phyloP scores from a whole-genome alignment of 2,888 invertebrate species.

The Bursaphelenchus okinawaensis region DNA sequence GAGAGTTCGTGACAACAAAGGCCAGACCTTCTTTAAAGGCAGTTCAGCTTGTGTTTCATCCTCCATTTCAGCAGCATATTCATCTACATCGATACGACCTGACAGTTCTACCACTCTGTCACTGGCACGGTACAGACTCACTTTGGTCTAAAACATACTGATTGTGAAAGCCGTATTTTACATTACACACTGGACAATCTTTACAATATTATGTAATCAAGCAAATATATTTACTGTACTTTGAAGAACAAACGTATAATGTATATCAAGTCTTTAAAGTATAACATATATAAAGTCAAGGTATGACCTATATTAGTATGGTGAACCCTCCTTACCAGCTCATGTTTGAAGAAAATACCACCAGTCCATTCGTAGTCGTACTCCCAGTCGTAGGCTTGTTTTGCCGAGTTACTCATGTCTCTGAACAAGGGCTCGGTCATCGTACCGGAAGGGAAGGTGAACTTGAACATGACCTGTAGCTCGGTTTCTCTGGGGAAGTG shows the following conservation, averaged over 20 bases:
- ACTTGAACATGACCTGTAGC: constrained; percentile 36
- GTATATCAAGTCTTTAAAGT: too few relatives aligned
- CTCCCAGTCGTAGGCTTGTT: constrained; percentile 25
- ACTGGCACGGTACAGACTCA: constrained; percentile 24
- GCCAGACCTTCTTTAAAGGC: constrained; percentile 33
- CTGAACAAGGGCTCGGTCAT: constrained; percentile 31
- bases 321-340: constrained; percentile 12
- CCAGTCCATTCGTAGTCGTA: constrained; percentile 36
- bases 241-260: too few relatives aligned
- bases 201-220: too few relatives aligned
- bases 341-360: constrained; percentile 28
- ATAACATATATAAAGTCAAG: not conserved
- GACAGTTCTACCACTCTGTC: constrained; percentile 30
- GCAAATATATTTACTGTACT: too few relatives aligned
- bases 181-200: not conserved
- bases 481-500: constrained; percentile 39
- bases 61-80: constrained; percentile 29
- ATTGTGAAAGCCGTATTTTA: constrained; percentile 1
- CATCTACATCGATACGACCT: constrained; percentile 35
- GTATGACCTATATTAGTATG: not conserved
- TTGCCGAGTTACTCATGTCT: constrained; percentile 19
- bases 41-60: constrained; percentile 24
- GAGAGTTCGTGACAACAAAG: constrained; percentile 18
- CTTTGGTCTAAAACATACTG: constrained; percentile 23
- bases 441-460: constrained; percentile 34